Percentiles rank a stretch among this genome's conserved stretches.
Conservation (phyloP, 2,888 invertebrate species). For the Aelia acuminata region DNA sequence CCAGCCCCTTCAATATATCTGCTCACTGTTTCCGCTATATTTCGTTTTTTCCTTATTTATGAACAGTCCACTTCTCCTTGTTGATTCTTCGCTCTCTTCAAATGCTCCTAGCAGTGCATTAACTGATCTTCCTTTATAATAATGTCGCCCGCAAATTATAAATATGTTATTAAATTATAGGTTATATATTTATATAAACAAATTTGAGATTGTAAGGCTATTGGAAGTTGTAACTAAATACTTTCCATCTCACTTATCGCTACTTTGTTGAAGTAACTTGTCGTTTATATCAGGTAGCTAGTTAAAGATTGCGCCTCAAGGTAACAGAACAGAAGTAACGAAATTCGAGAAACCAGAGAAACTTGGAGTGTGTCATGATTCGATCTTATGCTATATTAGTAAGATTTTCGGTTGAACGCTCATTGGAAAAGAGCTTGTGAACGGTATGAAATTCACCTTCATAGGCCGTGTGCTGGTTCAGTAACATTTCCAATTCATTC, state of each 20-base stretch:
- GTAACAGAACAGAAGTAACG: not conserved
- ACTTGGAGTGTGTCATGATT: not conserved
- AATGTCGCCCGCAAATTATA: too few relatives aligned
- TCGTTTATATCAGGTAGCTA: not conserved
- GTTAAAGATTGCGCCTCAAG: slow-evolving; percentile 23
- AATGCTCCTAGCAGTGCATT: too few relatives aligned
- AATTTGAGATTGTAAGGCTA: not conserved
- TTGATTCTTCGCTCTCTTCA: too few relatives aligned
- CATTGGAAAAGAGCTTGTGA: slow-evolving; percentile 40
- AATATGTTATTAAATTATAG: too few relatives aligned
- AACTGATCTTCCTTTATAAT: too few relatives aligned
- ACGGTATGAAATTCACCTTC: slow-evolving; percentile 48
- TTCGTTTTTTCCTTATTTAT: too few relatives aligned
- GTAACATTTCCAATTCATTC: slow-evolving; percentile 18
- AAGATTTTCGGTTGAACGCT: slow-evolving; percentile 35
- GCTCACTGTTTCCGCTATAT: too few relatives aligned
- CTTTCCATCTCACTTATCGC: not conserved
- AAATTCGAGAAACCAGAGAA: slow-evolving; percentile 21
- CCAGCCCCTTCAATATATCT: too few relatives aligned
- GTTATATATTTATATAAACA: too few relatives aligned
- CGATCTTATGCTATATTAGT: slow-evolving; percentile 46
- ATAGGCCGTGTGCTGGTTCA: not conserved
- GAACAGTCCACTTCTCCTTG: too few relatives aligned
- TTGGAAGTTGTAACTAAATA: not conserved
- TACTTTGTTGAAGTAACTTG: not conserved